These are phyloP conservation scores for Habropoda laboriosa DNA, from an alignment of 1,140 invertebrate species.

Conservation along the genomic window DNA sequence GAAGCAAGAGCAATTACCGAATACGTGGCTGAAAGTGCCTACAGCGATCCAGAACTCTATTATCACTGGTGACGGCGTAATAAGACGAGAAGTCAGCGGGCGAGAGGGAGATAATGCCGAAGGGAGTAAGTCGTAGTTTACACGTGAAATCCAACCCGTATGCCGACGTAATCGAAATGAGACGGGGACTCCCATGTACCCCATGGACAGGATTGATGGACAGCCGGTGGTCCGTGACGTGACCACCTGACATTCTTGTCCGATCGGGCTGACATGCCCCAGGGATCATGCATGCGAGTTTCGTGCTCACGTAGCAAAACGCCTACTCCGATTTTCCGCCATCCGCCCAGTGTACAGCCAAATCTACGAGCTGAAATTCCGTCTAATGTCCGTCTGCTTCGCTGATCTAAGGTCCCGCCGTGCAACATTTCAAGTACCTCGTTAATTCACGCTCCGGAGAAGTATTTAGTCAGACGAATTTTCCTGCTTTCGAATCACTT, in stretches of 20 bases:
- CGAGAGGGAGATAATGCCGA: slow-evolving; percentile 44
- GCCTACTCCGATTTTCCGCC: slow-evolving; percentile 62
- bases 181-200: slow-evolving; percentile 57
- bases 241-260: slow-evolving; percentile 77
- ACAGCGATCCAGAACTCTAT: slow-evolving; percentile 42
- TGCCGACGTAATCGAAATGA: slow-evolving; percentile 63
- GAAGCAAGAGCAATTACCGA: background rate
- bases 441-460: no score
- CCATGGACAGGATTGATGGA: slow-evolving; percentile 76
- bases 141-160: slow-evolving; percentile 60
- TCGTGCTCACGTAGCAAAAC: slow-evolving; percentile 75
- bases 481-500: no score
- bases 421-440: background rate
- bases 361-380: slow-evolving; percentile 14
- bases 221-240: slow-evolving; percentile 76
- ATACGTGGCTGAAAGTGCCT: slow-evolving; percentile 23
- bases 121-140: slow-evolving; percentile 64
- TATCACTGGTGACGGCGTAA: slow-evolving; percentile 45
- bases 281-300: slow-evolving; percentile 76
- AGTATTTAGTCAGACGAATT: no score
- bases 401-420: background rate
- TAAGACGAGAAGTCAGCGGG: slow-evolving; percentile 44
- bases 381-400: background rate
- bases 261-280: slow-evolving; percentile 76
- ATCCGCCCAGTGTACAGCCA: slow-evolving; percentile 8